Evolutionary conservation across 2,888 invertebrate species (phyloP), one percentile per base, ranked within the genome.

Genomic region (Drosophila picticornis): DNA sequence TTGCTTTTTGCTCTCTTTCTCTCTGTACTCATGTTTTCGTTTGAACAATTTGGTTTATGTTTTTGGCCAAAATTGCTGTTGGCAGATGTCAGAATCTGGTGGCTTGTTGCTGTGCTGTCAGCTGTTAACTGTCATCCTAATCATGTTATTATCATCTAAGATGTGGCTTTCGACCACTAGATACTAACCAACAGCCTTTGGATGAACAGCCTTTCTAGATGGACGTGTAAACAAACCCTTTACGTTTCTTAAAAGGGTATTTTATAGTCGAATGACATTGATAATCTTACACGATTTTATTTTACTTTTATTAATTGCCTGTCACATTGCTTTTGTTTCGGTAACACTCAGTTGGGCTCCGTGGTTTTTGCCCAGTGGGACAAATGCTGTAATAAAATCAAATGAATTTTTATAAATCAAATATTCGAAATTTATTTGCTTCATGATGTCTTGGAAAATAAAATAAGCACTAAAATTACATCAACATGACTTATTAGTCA

Each of bases 81-180:
- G 83, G 73, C 83, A 84, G 87, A 72, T 84, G 84, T 72, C 80
- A 65, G 43, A 61, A 52, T 62, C 58, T 36, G 64, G 58, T 61
- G 55, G 43, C 19, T 38, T 55, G 29, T 32, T 27, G 27, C 6
- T 19, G 19, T n/a, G 11, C 19, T 29, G 6, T 51, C 19, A 6
- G 29, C 51, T 25, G 31, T 48, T 65, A 52, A 53, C 25, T 40
- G 55, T 62, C 60, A 65, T 79, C 69, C 61, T 40, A 62, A 69
- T 66, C 62, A 69, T 57, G 38, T 59, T 52, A 34, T 63, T 64
- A 48, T 62, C 56, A 50, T 38, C n/a, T 27, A 29, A 31, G 32
- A 52, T 46, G 43, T 48, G 19, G 60, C 40, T 19, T n/a, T 34
- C n/a, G 27, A 6, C 34, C 53, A 36, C 0, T n/a, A 10, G 51